Conservation (phyloP, 92 coral and sea anemone genomes). For the Palythoa grandis region DNA sequence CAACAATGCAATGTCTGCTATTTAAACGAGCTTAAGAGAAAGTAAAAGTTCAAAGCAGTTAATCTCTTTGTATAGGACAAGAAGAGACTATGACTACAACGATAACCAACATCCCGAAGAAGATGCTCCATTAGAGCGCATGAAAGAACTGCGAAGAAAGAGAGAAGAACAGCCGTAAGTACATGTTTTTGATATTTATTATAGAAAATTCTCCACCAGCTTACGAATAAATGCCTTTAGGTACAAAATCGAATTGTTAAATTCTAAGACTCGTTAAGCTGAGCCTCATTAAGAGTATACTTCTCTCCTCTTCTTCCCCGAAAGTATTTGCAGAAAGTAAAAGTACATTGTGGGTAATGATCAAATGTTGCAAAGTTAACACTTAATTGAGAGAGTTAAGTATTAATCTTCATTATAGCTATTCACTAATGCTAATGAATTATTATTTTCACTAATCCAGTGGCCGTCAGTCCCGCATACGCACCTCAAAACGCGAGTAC, state of each 20-base stretch:
- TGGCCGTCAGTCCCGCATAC: background rate
- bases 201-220: background rate
- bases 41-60: too few relatives aligned
- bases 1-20: too few relatives aligned
- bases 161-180: constrained; percentile 19
- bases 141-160: constrained; percentile 31
- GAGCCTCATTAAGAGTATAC: too few relatives aligned
- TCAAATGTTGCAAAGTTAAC: too few relatives aligned
- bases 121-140: constrained; percentile 11
- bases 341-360: too few relatives aligned
- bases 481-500: constrained; percentile 29
- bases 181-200: background rate
- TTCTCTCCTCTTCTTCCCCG: too few relatives aligned
- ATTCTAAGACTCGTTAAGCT: too few relatives aligned
- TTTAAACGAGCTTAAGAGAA: too few relatives aligned
- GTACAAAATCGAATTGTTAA: too few relatives aligned
- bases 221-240: background rate
- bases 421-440: background rate
- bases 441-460: constrained; percentile 13
- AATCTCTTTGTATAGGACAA: background rate
- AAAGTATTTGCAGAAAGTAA: too few relatives aligned
- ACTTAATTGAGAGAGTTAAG: too few relatives aligned
- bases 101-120: constrained; percentile 5
- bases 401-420: background rate
- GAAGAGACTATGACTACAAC: constrained; percentile 8